These are phyloP conservation scores for Empidonax traillii DNA, from an alignment of 2,113 vertebrate genomes.

Conservation along the genomic window DNA sequence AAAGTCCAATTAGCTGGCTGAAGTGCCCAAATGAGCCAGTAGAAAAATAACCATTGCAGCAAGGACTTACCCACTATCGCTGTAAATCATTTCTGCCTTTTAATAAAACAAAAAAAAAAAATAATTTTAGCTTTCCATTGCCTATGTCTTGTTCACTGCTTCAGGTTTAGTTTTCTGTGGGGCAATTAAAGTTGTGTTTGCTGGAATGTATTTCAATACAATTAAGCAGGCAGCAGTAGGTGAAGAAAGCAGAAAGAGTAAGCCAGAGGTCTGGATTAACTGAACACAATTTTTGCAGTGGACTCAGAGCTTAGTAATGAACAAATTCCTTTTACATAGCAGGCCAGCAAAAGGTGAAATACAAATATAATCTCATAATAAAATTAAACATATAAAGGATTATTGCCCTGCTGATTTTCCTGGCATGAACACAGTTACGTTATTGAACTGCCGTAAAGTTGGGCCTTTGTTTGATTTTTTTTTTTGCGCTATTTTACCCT, in stretches of 20 bases:
- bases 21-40: not conserved
- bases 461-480: not conserved
- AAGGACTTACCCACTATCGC: not conserved
- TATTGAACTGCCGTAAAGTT: not conserved
- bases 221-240: not conserved
- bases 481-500: not conserved
- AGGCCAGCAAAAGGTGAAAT: not conserved
- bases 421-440: not conserved
- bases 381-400: not conserved
- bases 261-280: not conserved
- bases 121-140: not conserved
- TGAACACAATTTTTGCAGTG: not conserved
- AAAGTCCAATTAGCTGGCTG: constrained; percentile 1
- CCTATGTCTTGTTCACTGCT: not conserved
- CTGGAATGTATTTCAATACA: not conserved
- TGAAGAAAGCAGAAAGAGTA: not conserved
- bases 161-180: not conserved
- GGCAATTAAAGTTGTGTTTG: not conserved
- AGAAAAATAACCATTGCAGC: not conserved
- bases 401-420: not conserved
- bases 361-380: not conserved
- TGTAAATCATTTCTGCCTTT: not conserved
- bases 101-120: not conserved
- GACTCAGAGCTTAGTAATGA: not conserved
- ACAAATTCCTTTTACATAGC: not conserved